phyloP scores from a whole-genome alignment of 2,888 invertebrate species.

The Tiphia femorata region DNA sequence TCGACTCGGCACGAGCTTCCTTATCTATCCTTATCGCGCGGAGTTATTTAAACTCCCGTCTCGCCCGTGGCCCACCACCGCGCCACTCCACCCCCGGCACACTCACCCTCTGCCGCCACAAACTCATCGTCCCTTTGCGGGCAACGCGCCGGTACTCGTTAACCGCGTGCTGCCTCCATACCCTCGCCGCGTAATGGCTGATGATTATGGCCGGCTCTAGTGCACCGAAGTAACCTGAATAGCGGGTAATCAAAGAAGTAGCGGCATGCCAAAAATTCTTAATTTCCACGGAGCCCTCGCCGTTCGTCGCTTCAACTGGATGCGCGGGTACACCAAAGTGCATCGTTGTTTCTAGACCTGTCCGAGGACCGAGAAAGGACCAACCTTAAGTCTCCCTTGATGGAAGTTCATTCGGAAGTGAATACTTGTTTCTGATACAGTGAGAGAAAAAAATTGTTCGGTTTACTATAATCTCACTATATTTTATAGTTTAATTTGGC shows the following conservation, averaged over 20 bases:
- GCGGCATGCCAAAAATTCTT: not conserved
- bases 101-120: constrained; percentile 9
- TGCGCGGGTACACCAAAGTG: too few species aligned
- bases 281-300: not conserved
- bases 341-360: too few species aligned
- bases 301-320: too few species aligned
- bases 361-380: too few species aligned
- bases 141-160: constrained; percentile 19
- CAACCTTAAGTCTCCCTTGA: too few species aligned
- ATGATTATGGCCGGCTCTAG: constrained; percentile 37
- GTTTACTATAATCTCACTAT: too few species aligned
- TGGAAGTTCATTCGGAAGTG: too few species aligned
- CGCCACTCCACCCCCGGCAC: constrained; percentile 4
- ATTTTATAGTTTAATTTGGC: too few species aligned
- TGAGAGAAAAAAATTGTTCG: too few species aligned
- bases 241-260: not conserved
- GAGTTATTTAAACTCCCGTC: constrained; percentile 57
- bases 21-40: constrained; percentile 41
- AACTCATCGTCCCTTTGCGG: constrained; percentile 13
- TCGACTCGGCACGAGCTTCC: constrained; percentile 40
- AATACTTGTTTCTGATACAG: too few species aligned
- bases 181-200: constrained; percentile 31
- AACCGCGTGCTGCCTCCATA: constrained; percentile 26
- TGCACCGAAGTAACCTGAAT: constrained; percentile 26
- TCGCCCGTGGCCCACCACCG: constrained; percentile 36